Conservation (phyloP, 1,140 invertebrate genomes). For the Penaeus vannamei region DNA sequence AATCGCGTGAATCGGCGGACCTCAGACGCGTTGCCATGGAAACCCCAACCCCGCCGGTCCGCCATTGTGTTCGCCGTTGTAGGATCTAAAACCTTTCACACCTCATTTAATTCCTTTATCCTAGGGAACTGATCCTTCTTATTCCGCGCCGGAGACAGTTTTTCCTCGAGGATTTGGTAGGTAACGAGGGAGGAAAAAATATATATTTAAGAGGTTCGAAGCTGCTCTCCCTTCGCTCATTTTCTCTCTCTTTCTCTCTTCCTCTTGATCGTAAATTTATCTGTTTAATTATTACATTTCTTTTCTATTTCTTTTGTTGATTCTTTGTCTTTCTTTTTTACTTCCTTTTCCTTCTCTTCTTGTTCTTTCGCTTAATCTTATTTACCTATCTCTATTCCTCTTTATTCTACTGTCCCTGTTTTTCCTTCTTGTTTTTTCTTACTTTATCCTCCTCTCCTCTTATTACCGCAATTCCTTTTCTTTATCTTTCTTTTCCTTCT, state of each 20-base stretch:
- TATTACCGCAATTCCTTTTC: too few species aligned
- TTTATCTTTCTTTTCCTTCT: too few species aligned
- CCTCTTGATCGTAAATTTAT: too few species aligned
- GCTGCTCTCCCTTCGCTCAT: background rate
- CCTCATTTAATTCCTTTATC: conserved; percentile 54
- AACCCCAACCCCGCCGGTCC: conserved; percentile 1
- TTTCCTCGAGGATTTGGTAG: background rate
- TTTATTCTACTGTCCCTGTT: too few species aligned
- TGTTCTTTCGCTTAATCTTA: too few species aligned
- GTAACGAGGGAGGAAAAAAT: background rate
- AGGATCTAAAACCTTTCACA: conserved; percentile 56
- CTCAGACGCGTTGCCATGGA: conserved; percentile 16
- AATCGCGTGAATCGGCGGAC: background rate
- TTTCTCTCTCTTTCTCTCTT: background rate
- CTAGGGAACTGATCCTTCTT: conserved; percentile 34
- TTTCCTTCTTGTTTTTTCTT: too few species aligned
- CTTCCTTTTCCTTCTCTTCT: too few species aligned
- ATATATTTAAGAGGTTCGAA: background rate
- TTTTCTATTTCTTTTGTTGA: too few species aligned
- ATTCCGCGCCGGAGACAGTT: background rate
- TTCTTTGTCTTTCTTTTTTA: too few species aligned
- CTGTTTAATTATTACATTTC: too few species aligned
- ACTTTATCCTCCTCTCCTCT: too few species aligned
- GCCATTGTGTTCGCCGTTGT: conserved; percentile 34
- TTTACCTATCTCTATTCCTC: too few species aligned